phyloP scores from a whole-genome alignment of 2,797 vertebrate species.

The Aphelocoma californica region DNA sequence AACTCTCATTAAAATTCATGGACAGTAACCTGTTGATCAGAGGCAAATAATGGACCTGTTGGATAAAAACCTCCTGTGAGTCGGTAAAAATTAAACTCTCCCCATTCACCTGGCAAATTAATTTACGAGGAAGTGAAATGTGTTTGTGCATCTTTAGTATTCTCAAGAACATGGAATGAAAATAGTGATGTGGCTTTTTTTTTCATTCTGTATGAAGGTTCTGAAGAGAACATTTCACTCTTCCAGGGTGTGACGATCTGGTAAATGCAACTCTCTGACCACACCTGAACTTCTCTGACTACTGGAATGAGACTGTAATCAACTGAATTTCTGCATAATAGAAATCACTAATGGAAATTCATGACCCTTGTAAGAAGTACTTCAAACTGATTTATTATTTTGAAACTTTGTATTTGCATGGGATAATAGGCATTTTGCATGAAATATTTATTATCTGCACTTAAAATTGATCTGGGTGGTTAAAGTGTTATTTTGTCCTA shows the following conservation, averaged over 20 bases:
- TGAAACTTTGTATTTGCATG: not conserved
- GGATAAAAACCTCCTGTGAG: not conserved
- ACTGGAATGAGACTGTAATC: not conserved
- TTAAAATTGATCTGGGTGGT: not conserved
- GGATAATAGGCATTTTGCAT: not conserved
- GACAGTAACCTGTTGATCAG: not conserved
- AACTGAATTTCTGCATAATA: not conserved
- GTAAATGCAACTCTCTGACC: not conserved
- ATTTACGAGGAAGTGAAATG: not conserved
- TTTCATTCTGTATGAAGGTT: not conserved
- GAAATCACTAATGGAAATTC: not conserved
- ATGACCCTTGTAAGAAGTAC: not conserved
- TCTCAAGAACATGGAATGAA: not conserved
- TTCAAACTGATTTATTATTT: not conserved
- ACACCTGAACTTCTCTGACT: not conserved
- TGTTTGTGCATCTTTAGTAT: not conserved
- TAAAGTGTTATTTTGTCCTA: not conserved
- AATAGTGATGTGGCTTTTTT: not conserved
- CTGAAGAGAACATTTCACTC: not conserved
- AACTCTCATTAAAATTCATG: not conserved
- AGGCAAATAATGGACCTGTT: not conserved
- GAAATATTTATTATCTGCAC: constrained; percentile 4
- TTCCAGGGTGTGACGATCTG: not conserved
- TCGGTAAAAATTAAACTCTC: not conserved
- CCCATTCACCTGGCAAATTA: not conserved